Conservation (phyloP, 2,888 invertebrate species). For the Argyresthia goedartella region DNA sequence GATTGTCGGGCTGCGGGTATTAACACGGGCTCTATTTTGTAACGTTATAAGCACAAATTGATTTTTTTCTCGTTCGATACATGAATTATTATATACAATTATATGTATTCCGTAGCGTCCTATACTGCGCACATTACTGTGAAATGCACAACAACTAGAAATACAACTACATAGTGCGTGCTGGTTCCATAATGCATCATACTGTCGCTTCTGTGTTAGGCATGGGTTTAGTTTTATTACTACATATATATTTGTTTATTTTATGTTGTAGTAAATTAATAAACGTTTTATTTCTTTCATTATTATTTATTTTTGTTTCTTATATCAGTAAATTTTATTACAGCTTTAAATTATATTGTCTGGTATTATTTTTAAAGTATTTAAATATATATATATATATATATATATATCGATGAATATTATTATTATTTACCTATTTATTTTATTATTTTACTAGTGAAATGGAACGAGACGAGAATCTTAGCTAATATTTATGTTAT, state of each 20-base stretch:
- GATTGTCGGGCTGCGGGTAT: slow-evolving; percentile 23
- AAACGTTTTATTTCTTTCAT: not conserved
- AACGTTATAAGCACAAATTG: slow-evolving; percentile 17
- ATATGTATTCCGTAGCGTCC: slow-evolving; percentile 13
- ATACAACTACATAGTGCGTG: not conserved
- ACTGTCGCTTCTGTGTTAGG: slow-evolving; percentile 4
- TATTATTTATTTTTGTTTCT: slow-evolving; percentile 12
- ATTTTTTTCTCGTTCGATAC: slow-evolving; percentile 34
- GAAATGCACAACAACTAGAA: not conserved
- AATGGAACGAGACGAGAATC: slow-evolving; percentile 31
- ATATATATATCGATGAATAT: slow-evolving; percentile 6
- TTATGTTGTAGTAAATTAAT: not conserved
- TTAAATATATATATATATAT: not conserved
- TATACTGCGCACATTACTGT: not conserved
- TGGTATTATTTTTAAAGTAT: slow-evolving; percentile 11
- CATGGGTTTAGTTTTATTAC: not conserved
- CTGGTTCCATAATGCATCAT: not conserved
- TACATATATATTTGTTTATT: not conserved
- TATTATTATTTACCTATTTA: no score
- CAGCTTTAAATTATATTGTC: not conserved
- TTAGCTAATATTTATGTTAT: slow-evolving; percentile 15
- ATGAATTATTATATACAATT: slow-evolving; percentile 5
- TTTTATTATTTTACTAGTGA: no score
- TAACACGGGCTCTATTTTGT: slow-evolving; percentile 20
- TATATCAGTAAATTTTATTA: not conserved